Evolutionary conservation across 2,113 vertebrate genomes (phyloP).

Genomic region (Oncorhynchus mykiss): DNA sequence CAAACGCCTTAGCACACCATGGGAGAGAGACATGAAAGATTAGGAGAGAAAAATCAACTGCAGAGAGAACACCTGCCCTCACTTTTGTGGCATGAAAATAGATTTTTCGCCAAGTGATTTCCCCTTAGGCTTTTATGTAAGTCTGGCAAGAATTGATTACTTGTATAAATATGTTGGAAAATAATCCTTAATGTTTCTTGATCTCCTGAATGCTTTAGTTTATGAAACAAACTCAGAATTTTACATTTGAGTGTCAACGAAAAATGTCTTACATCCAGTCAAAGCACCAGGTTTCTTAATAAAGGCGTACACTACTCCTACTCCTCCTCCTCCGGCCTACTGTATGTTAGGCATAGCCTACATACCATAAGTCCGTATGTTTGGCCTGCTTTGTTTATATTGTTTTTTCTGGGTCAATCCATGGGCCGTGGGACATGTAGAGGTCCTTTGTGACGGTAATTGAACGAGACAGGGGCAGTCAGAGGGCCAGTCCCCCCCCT

Average conservation of each 20-base stretch:
- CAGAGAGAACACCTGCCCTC: background rate
- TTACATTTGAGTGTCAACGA: background rate
- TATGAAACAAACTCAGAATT: background rate
- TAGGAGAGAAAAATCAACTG: background rate
- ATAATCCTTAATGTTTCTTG: too few relatives aligned
- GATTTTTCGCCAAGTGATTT: background rate
- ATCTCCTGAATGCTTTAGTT: background rate
- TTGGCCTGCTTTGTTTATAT: background rate
- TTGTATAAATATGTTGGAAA: too few relatives aligned
- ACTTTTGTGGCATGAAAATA: background rate
- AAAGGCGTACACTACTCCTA: background rate
- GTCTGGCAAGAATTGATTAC: too few relatives aligned
- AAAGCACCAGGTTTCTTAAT: background rate
- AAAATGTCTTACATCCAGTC: too few relatives aligned
- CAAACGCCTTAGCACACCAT: background rate
- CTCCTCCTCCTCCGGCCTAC: background rate
- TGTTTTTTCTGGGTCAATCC: slow-evolving; percentile 3
- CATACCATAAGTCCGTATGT: too few relatives aligned
- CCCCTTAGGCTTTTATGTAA: background rate
- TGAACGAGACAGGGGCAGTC: background rate
- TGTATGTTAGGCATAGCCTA: too few relatives aligned
- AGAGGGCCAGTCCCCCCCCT: background rate
- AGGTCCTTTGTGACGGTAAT: slow-evolving; percentile 6
- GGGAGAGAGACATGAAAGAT: background rate
- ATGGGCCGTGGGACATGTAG: slow-evolving; percentile 3